Percentiles rank a stretch among this genome's conserved stretches.
phyloP scores from a whole-genome alignment of 2,797 vertebrate species.

The Notoglanidium macrostoma region DNA sequence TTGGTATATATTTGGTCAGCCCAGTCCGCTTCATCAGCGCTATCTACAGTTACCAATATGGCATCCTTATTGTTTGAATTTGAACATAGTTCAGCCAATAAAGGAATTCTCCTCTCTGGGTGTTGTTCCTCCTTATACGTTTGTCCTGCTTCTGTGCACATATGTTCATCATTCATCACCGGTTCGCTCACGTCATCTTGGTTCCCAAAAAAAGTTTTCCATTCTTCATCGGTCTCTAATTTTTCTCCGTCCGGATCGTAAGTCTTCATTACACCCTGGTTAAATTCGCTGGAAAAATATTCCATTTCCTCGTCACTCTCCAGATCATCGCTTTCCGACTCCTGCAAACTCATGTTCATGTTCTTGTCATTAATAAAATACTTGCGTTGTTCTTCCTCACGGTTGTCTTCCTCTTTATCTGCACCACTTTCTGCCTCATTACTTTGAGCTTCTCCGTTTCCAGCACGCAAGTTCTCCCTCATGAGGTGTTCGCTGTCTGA shows the following conservation, averaged over 20 bases:
- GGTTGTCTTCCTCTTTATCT: background rate
- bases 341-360: background rate
- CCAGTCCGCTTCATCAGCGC: slow-evolving; percentile 8
- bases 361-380: background rate
- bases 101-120: background rate
- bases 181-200: background rate
- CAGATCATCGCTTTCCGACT: background rate
- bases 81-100: background rate
- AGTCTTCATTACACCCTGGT: background rate
- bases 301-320: slow-evolving; percentile 35
- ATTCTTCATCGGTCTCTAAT: background rate
- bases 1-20: background rate
- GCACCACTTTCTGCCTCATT: background rate
- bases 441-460: background rate
- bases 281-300: background rate
- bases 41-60: background rate
- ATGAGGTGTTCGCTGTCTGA: background rate
- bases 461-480: slow-evolving; percentile 4
- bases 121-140: background rate
- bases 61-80: background rate
- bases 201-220: background rate
- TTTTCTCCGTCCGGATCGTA: background rate
- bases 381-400: background rate
- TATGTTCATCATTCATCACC: background rate
- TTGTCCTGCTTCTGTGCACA: background rate